Conservation (phyloP, 2,888 invertebrate genomes). For the Hofmannophila pseudospretella region DNA sequence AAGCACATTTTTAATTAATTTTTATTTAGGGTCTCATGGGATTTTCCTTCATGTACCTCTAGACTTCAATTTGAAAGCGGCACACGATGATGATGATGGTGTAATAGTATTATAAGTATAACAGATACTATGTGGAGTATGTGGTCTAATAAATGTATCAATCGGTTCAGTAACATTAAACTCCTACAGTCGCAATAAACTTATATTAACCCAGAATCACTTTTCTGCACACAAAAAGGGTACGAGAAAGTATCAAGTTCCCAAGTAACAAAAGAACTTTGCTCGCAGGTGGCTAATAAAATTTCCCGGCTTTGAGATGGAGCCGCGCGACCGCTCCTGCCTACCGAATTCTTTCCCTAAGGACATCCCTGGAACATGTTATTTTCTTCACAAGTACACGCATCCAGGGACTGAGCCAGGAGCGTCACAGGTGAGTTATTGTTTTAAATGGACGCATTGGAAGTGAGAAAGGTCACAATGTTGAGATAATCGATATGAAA, state of each 20-base stretch:
- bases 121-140: no score
- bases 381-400: constrained; percentile 89
- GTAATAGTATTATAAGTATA: no score
- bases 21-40: no score
- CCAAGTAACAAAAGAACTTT: constrained; percentile 18
- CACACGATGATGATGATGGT: no score
- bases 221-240: constrained; percentile 7
- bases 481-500: no score
- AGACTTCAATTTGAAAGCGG: no score
- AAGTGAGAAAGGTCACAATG: not conserved
- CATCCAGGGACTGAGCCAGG: constrained; percentile 81
- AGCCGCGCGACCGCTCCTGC: constrained; percentile 85
- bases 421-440: constrained; percentile 70
- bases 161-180: no score
- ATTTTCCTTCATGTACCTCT: no score
- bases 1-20: no score
- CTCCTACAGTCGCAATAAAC: constrained; percentile 3
- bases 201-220: constrained; percentile 7
- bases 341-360: constrained; percentile 91
- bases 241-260: not conserved
- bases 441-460: constrained; percentile 4
- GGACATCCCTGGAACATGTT: constrained; percentile 87
- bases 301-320: constrained; percentile 87
- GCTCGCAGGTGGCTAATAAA: constrained; percentile 83
- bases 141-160: no score